phyloP scores from a whole-genome alignment of 2,888 invertebrate genomes.

The Orthonevra nobilis region DNA sequence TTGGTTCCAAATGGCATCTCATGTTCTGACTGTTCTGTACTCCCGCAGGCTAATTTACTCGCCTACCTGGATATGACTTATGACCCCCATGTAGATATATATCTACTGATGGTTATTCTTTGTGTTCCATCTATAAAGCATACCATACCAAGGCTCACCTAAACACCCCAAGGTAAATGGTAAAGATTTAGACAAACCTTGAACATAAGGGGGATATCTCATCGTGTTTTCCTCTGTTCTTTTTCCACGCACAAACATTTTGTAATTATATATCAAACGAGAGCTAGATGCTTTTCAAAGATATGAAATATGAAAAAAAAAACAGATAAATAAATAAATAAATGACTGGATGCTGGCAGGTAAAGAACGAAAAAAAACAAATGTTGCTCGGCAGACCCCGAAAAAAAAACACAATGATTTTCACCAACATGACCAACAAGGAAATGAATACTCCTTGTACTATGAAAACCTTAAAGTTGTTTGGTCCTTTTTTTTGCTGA shows the following conservation, averaged over 20 bases:
- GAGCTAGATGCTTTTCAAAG: constrained; percentile 55
- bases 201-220: constrained; percentile 61
- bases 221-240: constrained; percentile 40
- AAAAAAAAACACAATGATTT: constrained; percentile 52
- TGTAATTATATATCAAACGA: constrained; percentile 64
- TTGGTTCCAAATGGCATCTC: constrained; percentile 53
- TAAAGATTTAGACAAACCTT: constrained; percentile 67
- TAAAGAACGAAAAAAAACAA: too few relatives aligned
- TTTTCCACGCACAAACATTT: constrained; percentile 65
- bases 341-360: constrained; percentile 35
- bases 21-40: constrained; percentile 46
- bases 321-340: constrained; percentile 57
- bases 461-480: constrained; percentile 22
- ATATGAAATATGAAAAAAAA: constrained; percentile 62
- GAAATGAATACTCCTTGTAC: too few relatives aligned
- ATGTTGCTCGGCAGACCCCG: constrained; percentile 9
- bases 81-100: constrained; percentile 58
- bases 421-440: constrained; percentile 25
- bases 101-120: constrained; percentile 56
- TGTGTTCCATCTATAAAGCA: constrained; percentile 49
- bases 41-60: constrained; percentile 68
- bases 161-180: constrained; percentile 67
- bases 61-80: constrained; percentile 69
- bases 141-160: constrained; percentile 43
- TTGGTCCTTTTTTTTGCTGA: constrained; percentile 30